Percentiles rank a stretch among this genome's conserved stretches.
phyloP scores from a whole-genome alignment of 1,140 invertebrate species.

The Nylanderia fulva region DNA sequence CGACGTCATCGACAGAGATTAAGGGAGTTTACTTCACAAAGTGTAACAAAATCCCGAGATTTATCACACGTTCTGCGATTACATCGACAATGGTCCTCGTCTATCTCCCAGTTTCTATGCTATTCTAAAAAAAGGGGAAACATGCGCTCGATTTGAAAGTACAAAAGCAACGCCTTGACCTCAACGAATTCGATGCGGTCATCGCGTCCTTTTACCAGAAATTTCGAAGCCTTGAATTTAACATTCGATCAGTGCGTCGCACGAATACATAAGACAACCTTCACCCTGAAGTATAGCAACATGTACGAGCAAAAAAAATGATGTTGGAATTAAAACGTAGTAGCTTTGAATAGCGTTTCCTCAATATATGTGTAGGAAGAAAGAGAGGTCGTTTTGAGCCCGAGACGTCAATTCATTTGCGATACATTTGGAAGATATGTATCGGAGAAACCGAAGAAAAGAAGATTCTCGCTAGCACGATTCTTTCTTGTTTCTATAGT shows the following conservation, averaged over 20 bases:
- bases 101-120: neutral
- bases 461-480: constrained; percentile 19
- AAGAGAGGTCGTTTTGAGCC: neutral
- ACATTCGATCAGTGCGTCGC: neutral
- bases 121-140: neutral
- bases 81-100: neutral
- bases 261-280: neutral
- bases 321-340: neutral
- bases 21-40: neutral
- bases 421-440: constrained; percentile 9
- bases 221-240: neutral
- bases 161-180: constrained; percentile 27
- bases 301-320: neutral
- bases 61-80: neutral
- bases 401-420: constrained; percentile 26
- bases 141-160: constrained; percentile 11
- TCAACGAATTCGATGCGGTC: neutral
- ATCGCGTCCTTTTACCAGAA: constrained; percentile 3
- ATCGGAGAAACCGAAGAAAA: constrained; percentile 3
- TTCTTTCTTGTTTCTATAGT: neutral
- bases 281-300: neutral
- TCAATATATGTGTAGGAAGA: neutral
- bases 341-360: neutral
- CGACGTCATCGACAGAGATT: constrained; percentile 9
- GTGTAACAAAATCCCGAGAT: constrained; percentile 1